Evolutionary conservation across 2,797 vertebrate genomes (phyloP), one percentile per base, ranked within the genome.

Genomic region (Hippocampus kuda): DNA sequence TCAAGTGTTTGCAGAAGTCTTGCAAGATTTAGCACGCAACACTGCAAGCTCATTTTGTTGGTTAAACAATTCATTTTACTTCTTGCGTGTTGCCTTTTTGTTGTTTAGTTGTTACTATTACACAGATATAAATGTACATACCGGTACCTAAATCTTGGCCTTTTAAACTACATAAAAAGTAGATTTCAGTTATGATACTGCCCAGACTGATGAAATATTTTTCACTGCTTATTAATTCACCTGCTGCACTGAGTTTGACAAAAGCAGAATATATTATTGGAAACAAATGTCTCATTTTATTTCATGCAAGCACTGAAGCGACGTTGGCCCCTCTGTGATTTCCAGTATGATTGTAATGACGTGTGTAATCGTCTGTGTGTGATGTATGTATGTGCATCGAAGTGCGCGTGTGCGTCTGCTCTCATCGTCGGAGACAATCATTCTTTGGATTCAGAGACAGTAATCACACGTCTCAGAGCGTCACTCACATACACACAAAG

Each of bases 361-460:
- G 13, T 56, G 26, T 59, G 51, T 48, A 22, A 38, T 7, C 46
- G 8, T 26, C 46, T 66, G 27, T 22, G 44, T 60, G 15, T 51
- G 48, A 51, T 72, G 69, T 51, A 59, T 6, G 27, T 53, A 26
- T 6, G 16, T 5, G 60, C 5, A 7, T 71, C 16, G 70, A 3
- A 34, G 5, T 51, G 15, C 57, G 60, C 59, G 68, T 60, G 63
- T 62, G 16, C 63, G 59, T 13, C 44, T 68, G 67, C 63, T 75
- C 72, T 10, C 2, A 72, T 8, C 2, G 72, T 66, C 66, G 10
- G 44, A 66, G 59, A 68, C 70, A 75, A 73, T 76, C 11, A 1
- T 68, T 77, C 61, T 69, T 75, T 76, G 71, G 75, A 79, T 78
- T 84, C 63, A 10, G 49, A 66, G 69, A 69, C 59, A 27, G 67